These are phyloP conservation scores for Tichodroma muraria DNA, from an alignment of 2,113 vertebrate genomes.

Conservation along the genomic window DNA sequence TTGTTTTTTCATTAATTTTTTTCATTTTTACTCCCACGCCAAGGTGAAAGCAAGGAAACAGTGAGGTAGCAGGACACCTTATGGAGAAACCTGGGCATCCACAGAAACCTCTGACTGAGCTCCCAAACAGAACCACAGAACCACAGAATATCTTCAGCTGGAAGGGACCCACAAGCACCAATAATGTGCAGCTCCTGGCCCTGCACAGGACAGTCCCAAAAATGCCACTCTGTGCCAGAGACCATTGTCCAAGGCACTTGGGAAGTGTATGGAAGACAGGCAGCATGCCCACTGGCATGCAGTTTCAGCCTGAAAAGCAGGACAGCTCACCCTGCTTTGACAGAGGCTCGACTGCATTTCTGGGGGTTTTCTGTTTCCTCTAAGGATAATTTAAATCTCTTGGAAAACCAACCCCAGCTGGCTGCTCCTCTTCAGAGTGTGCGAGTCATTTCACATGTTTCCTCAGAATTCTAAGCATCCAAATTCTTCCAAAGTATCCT, in stretches of 20 bases:
- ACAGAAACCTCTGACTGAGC: background rate
- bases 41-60: background rate
- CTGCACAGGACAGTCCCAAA: background rate
- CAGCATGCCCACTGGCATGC: background rate
- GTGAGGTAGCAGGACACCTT: background rate
- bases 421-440: background rate
- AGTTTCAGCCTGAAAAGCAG: background rate
- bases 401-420: background rate
- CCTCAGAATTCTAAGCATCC: background rate
- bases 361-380: background rate
- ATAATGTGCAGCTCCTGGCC: background rate
- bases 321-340: background rate
- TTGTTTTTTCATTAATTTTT: background rate
- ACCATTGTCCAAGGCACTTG: background rate
- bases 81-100: background rate
- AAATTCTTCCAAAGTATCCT: background rate
- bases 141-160: background rate
- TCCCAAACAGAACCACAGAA: background rate
- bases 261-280: background rate
- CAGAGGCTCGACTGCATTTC: background rate
- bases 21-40: background rate
- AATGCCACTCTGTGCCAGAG: background rate
- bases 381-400: background rate
- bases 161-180: background rate
- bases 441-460: background rate